A percentile compares a stretch with the other conserved stretches of the same genome.
phyloP scores from a whole-genome alignment of 2,888 invertebrate genomes.

The Athetis lepigone region DNA sequence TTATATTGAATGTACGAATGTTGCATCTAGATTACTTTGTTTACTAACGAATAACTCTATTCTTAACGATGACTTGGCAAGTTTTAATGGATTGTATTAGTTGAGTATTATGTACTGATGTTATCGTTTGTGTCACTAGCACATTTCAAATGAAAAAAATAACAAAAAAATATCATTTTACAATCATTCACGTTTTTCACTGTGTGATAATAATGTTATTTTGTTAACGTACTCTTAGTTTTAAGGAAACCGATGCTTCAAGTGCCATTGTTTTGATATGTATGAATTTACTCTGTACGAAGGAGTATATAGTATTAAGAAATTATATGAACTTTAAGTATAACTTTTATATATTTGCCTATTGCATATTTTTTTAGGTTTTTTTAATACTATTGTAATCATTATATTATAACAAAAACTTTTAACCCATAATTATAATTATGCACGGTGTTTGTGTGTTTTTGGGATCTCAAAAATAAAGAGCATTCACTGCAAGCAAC shows the following conservation, averaged over 20 bases:
- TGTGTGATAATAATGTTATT: conserved; percentile 67
- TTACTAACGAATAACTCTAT: conserved; percentile 57
- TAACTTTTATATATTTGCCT: conserved; percentile 63
- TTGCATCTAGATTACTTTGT: conserved; percentile 55
- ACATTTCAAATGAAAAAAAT: conserved; percentile 78
- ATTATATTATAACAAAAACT: conserved; percentile 58
- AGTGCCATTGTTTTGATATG: conserved; percentile 83
- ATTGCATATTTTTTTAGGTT: conserved; percentile 64
- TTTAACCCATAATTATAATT: conserved; percentile 65
- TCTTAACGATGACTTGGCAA: conserved; percentile 78
- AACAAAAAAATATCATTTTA: conserved; percentile 75
- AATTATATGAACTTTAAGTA: conserved; percentile 57
- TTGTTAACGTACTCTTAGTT: conserved; percentile 59
- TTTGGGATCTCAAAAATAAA: conserved; percentile 91
- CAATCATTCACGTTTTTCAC: conserved; percentile 73
- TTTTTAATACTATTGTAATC: conserved; percentile 65
- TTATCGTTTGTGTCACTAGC: conserved; percentile 75
- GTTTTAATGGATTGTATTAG: conserved; percentile 78
- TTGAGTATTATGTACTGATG: conserved; percentile 55
- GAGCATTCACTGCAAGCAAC: conserved; percentile 80
- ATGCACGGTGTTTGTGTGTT: conserved; percentile 89
- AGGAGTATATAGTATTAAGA: conserved; percentile 68
- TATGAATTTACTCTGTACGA: conserved; percentile 58
- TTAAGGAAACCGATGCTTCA: conserved; percentile 84
- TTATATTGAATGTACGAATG: conserved; percentile 67